Conservation (phyloP, 2,797 vertebrate species). For the Naso thynnoides region DNA sequence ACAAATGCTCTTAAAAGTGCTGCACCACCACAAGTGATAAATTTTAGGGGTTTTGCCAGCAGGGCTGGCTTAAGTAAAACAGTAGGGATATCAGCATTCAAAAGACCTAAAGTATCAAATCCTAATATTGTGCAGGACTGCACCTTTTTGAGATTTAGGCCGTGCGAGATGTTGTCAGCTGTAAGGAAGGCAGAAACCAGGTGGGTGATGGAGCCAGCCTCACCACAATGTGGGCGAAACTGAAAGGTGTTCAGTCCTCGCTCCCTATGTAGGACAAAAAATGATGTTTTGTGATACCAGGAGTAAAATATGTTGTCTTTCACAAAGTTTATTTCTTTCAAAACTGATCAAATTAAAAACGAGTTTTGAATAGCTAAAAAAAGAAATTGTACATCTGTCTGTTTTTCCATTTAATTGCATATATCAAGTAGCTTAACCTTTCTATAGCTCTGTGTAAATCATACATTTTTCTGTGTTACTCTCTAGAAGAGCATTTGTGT, state of each 20-base stretch:
- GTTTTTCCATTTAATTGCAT: too few species aligned
- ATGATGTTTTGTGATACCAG: background rate
- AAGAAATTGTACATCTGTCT: too few species aligned
- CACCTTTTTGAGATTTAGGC: conserved; percentile 97
- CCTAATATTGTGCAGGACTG: background rate
- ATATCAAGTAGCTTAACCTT: too few species aligned
- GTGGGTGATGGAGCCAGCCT: conserved; percentile 97
- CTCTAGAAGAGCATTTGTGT: background rate
- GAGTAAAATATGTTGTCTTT: background rate
- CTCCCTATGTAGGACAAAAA: conserved; percentile 82
- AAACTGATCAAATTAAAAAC: too few species aligned
- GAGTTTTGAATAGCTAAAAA: too few species aligned
- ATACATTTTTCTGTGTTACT: background rate
- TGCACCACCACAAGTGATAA: background rate
- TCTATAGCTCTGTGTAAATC: background rate
- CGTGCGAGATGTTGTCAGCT: conserved; percentile 97
- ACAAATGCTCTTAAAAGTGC: background rate
- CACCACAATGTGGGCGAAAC: conserved; percentile 97
- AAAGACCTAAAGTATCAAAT: background rate
- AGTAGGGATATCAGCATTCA: background rate
- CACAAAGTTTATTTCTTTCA: background rate
- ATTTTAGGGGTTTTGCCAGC: background rate
- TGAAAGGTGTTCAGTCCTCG: conserved; percentile 94
- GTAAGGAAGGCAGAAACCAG: conserved; percentile 95
- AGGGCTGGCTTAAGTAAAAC: background rate